These are phyloP conservation scores for Motacilla tschutschensis DNA, from an alignment of 2,113 vertebrate genomes.

Conservation along the genomic window DNA sequence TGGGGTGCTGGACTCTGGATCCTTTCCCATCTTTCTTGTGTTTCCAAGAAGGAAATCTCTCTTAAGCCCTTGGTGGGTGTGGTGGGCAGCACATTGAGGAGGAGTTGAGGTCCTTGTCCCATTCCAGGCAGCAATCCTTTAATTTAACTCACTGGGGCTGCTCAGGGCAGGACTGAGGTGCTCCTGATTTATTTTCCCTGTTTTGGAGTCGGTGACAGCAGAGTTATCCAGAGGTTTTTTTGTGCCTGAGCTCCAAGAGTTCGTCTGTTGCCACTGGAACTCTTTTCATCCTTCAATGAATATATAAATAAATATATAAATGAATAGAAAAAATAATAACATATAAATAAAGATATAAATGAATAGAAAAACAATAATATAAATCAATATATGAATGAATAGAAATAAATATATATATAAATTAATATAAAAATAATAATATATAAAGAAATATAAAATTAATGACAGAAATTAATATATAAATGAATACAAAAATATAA, in stretches of 20 bases:
- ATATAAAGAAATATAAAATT: not conserved
- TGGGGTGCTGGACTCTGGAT: fast-evolving
- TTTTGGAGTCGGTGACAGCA: not conserved
- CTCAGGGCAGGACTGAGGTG: not conserved
- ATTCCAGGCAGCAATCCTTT: too few relatives aligned
- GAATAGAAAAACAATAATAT: too few relatives aligned
- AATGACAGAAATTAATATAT: fast-evolving
- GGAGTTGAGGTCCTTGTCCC: too few relatives aligned
- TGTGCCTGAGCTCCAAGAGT: not conserved
- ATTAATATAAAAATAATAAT: not conserved
- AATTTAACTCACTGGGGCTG: not conserved
- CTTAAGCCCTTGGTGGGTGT: too few relatives aligned
- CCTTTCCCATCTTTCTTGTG: not conserved
- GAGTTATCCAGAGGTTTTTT: not conserved
- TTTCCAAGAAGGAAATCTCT: too few relatives aligned
- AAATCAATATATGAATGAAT: not conserved
- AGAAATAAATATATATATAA: not conserved
- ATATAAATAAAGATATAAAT: too few relatives aligned
- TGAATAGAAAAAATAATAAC: too few relatives aligned
- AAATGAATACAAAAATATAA: not conserved
- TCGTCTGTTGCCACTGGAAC: not conserved
- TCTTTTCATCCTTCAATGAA: not conserved
- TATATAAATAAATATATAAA: not conserved
- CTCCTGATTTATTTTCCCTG: not conserved
- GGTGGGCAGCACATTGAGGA: too few relatives aligned